phyloP scores from a whole-genome alignment of 2,888 invertebrate species.

The Lottia gigantea region DNA sequence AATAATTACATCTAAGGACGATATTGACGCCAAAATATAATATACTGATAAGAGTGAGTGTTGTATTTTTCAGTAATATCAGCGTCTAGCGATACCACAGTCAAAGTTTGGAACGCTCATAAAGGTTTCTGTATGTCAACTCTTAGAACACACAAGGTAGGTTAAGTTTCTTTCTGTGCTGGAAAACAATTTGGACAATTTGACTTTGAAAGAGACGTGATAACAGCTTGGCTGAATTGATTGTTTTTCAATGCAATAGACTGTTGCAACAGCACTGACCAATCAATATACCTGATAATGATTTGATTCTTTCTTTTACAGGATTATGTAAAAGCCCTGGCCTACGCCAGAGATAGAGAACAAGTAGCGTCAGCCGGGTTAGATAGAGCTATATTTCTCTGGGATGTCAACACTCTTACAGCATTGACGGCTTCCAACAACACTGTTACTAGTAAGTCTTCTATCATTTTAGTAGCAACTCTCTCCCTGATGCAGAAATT shows the following conservation, averaged over 20 bases:
- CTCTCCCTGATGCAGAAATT: too few relatives aligned
- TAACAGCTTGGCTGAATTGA: too few relatives aligned
- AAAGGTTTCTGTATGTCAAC: slow-evolving; percentile 99
- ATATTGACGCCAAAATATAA: too few relatives aligned
- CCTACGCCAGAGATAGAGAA: slow-evolving; percentile 96
- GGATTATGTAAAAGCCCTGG: slow-evolving; percentile 97
- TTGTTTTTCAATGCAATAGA: too few relatives aligned
- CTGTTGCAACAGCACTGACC: too few relatives aligned
- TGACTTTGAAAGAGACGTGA: too few relatives aligned
- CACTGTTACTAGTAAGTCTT: slow-evolving; percentile 88
- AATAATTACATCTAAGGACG: too few relatives aligned
- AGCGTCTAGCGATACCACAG: slow-evolving; percentile 98
- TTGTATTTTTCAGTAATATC: slow-evolving; percentile 83
- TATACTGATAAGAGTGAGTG: not conserved
- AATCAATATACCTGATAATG: too few relatives aligned
- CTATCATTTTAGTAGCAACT: not conserved
- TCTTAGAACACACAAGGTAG: slow-evolving; percentile 87
- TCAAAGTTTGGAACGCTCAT: slow-evolving; percentile 99
- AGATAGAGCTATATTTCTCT: slow-evolving; percentile 95
- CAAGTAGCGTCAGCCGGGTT: slow-evolving; percentile 91
- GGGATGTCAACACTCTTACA: slow-evolving; percentile 98
- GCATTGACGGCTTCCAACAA: slow-evolving; percentile 98
- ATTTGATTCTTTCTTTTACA: slow-evolving; percentile 39
- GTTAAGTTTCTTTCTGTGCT: slow-evolving; percentile 6
- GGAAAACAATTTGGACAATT: too few relatives aligned